Evolutionary conservation across 2,113 vertebrate species (phyloP).

Genomic region (Prietella phreatophila): DNA sequence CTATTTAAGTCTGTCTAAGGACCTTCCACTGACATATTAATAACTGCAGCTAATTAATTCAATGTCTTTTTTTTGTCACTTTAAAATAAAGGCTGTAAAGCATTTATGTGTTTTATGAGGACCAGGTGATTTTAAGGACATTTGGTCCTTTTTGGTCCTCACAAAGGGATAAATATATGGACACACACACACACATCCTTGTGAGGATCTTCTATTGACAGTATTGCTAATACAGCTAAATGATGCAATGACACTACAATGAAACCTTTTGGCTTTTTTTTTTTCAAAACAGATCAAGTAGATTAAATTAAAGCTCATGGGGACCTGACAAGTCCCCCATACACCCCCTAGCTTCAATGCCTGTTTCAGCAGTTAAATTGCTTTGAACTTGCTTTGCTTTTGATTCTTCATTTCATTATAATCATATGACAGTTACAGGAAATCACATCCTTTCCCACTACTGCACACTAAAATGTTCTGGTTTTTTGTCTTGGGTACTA

Average conservation of each 20-base stretch:
- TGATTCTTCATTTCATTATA: slow-evolving; percentile 37
- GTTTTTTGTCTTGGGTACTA: neutral
- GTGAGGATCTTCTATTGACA: no score
- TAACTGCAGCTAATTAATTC: neutral
- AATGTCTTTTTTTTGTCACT: neutral
- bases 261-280: no score
- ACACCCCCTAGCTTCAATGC: neutral
- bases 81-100: neutral
- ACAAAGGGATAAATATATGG: neutral
- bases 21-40: neutral
- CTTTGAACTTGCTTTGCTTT: slow-evolving; percentile 25
- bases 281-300: no score
- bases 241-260: no score
- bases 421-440: slow-evolving; percentile 39
- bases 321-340: no score
- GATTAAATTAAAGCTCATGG: no score
- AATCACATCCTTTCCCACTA: slow-evolving; percentile 11
- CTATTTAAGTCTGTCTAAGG: neutral
- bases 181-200: neutral
- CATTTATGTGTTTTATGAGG: neutral
- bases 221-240: no score
- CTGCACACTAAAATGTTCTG: neutral
- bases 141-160: neutral
- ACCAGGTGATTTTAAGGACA: neutral
- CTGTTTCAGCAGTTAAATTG: neutral